phyloP scores from a whole-genome alignment of 2,888 invertebrate genomes.

The Ctena decussata region DNA sequence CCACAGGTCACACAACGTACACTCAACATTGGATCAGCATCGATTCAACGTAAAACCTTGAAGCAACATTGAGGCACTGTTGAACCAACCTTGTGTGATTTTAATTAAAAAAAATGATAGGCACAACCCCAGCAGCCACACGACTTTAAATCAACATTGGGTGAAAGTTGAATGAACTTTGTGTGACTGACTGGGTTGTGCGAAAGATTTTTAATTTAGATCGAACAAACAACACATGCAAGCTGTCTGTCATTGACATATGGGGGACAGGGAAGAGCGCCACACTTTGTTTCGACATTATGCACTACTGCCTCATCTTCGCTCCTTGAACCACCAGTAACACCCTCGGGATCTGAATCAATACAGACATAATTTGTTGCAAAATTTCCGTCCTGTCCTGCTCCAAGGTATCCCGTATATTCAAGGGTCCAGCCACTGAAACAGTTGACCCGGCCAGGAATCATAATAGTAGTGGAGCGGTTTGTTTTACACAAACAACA shows the following conservation, averaged over 20 bases:
- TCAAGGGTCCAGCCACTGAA: not conserved
- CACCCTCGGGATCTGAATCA: constrained; percentile 50
- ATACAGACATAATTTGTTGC: constrained; percentile 35
- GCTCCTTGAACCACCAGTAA: constrained; percentile 17
- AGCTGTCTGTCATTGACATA: constrained; percentile 38
- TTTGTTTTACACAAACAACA: not conserved
- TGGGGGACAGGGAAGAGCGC: constrained; percentile 56
- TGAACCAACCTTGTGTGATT: too few species aligned
- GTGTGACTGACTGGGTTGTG: too few species aligned
- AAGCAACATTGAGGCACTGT: too few species aligned
- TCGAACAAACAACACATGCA: not conserved
- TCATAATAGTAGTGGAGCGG: not conserved
- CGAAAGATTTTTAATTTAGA: too few species aligned
- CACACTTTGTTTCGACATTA: constrained; percentile 49
- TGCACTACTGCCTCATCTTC: constrained; percentile 40
- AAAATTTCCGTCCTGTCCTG: not conserved
- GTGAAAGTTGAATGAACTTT: too few species aligned
- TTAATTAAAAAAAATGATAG: too few species aligned
- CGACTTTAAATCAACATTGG: too few species aligned
- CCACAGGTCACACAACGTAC: too few species aligned
- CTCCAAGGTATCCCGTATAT: not conserved
- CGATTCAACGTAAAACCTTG: too few species aligned
- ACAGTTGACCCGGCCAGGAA: not conserved
- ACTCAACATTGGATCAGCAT: too few species aligned
- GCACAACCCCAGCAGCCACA: too few species aligned